These are phyloP conservation scores for Pseudomyrmex gracilis DNA, from an alignment of 1,140 invertebrate species.

Conservation along the genomic window DNA sequence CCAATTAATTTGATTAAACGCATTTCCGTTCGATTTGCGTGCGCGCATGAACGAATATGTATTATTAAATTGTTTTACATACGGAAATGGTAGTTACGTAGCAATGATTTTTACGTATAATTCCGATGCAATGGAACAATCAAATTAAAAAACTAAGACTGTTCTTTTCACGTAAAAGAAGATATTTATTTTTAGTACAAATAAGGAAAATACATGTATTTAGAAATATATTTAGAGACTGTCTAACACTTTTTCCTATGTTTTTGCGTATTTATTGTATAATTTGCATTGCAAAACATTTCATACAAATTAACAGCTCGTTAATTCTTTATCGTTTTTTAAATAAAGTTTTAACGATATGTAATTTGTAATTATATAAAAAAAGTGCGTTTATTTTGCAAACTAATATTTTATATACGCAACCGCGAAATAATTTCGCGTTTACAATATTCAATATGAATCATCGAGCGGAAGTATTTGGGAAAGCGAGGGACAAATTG, in stretches of 20 bases:
- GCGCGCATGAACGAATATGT: background rate
- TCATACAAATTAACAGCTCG: background rate
- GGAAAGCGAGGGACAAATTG: conserved; percentile 2
- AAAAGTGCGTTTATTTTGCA: background rate
- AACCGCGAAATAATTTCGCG: conserved; percentile 34
- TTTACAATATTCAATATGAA: conserved; percentile 13
- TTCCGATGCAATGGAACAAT: background rate
- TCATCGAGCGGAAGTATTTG: conserved; percentile 12
- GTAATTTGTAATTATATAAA: too few relatives aligned
- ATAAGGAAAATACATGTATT: background rate
- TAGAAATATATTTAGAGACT: background rate
- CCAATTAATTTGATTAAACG: conserved; percentile 14
- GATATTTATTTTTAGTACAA: too few relatives aligned
- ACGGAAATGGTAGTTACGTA: background rate
- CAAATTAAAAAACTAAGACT: background rate
- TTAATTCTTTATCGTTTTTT: background rate
- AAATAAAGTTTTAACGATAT: too few relatives aligned
- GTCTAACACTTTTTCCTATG: background rate
- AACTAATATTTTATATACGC: background rate
- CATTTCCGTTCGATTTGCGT: background rate
- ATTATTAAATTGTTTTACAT: background rate
- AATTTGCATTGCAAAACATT: background rate
- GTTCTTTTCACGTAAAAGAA: too few relatives aligned
- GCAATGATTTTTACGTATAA: conserved; percentile 2
- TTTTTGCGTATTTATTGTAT: background rate